Conservation (phyloP, 2,888 invertebrate genomes). For the Balanococcus diminutus region DNA sequence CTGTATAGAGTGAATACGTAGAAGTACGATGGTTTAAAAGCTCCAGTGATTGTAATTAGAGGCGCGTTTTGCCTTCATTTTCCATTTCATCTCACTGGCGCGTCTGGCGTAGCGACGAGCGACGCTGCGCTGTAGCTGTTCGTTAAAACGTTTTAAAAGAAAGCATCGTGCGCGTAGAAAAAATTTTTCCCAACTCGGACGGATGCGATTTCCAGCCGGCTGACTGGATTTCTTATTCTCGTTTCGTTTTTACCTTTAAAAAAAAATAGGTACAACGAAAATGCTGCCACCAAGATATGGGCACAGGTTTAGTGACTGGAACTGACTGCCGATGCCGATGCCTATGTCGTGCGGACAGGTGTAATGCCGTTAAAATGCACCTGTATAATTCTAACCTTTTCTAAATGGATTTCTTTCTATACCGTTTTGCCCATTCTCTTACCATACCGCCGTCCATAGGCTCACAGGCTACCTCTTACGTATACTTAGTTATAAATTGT, state of each 20-base stretch:
- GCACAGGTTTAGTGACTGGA: constrained; percentile 50
- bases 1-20: too few relatives aligned
- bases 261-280: not conserved
- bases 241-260: constrained; percentile 27
- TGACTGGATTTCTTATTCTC: constrained; percentile 27
- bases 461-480: not conserved
- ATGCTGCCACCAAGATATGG: constrained; percentile 35
- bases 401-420: constrained; percentile 24
- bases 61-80: not conserved
- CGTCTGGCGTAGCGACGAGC: not conserved
- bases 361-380: constrained; percentile 51
- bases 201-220: constrained; percentile 34
- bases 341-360: constrained; percentile 51
- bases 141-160: not conserved
- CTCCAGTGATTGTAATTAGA: constrained; percentile 19
- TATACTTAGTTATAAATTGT: not conserved
- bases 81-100: constrained; percentile 5
- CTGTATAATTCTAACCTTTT: constrained; percentile 20
- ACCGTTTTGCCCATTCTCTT: not conserved
- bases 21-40: not conserved
- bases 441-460: not conserved
- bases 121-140: not conserved
- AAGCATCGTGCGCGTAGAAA: constrained; percentile 18
- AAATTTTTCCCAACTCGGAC: not conserved
- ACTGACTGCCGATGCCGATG: constrained; percentile 44